Evolutionary conservation across 2,888 invertebrate genomes (phyloP).

Genomic region (Lithophane semibrunnea): DNA sequence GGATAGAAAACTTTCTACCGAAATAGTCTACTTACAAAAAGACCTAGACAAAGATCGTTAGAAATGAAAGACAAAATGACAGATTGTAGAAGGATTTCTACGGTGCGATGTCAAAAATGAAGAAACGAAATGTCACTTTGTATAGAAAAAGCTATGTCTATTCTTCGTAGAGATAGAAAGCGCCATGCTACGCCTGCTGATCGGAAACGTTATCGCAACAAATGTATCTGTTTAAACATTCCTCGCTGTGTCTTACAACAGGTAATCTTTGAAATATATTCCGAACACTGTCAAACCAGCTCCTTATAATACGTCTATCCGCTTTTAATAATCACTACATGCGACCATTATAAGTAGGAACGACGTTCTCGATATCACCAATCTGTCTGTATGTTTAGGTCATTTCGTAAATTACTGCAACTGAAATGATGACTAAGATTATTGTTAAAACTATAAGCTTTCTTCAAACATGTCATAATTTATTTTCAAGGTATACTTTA

Average conservation of each 20-base stretch:
- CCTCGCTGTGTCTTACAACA: conserved; percentile 49
- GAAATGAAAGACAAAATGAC: too few relatives aligned
- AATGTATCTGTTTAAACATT: conserved; percentile 49
- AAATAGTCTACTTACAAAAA: too few relatives aligned
- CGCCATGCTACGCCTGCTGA: too few relatives aligned
- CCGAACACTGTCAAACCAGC: conserved; percentile 59
- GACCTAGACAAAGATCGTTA: too few relatives aligned
- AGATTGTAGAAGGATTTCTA: too few relatives aligned
- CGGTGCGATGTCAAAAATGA: too few relatives aligned
- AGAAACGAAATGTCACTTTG: too few relatives aligned
- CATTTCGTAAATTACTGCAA: background rate
- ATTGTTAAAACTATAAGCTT: background rate
- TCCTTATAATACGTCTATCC: conserved; percentile 71
- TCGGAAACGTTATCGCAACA: conserved; percentile 41
- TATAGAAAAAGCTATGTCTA: too few relatives aligned
- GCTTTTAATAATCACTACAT: conserved; percentile 74
- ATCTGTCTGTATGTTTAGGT: conserved; percentile 27
- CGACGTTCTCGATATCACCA: background rate
- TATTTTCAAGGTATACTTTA: background rate
- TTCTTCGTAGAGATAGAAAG: too few relatives aligned
- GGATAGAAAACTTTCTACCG: too few relatives aligned
- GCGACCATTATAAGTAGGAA: conserved; percentile 42
- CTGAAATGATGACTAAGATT: background rate
- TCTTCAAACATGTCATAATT: background rate
- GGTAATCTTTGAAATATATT: conserved; percentile 59